Evolutionary conservation across 2,113 vertebrate genomes (phyloP).

Genomic region (Phaethon lepturus): DNA sequence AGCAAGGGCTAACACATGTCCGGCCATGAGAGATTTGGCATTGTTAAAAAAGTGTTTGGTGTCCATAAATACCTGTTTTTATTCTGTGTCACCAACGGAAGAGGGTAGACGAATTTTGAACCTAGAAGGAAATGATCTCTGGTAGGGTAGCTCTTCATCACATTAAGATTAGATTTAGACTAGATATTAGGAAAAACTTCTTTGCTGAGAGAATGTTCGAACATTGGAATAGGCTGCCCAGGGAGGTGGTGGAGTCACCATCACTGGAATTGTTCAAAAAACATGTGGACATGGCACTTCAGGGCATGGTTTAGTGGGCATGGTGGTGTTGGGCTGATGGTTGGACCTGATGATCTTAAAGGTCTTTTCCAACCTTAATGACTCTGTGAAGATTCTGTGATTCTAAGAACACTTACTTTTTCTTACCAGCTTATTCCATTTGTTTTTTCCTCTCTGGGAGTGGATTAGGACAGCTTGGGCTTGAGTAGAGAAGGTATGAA

Average conservation of each 20-base stretch:
- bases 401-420: background rate
- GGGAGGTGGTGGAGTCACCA: too few relatives aligned
- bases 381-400: background rate
- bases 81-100: background rate
- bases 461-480: background rate
- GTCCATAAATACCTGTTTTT: background rate
- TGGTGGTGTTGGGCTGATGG: too few relatives aligned
- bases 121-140: background rate
- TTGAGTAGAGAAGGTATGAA: background rate
- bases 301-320: too few relatives aligned
- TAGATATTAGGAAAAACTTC: too few relatives aligned
- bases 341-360: too few relatives aligned
- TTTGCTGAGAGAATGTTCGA: too few relatives aligned
- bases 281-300: too few relatives aligned
- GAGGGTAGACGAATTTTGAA: background rate
- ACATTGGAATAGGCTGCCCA: too few relatives aligned
- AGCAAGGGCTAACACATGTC: rapidly evolving
- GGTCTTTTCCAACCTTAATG: too few relatives aligned
- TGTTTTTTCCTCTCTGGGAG: background rate
- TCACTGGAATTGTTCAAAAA: too few relatives aligned
- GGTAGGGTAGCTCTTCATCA: background rate
- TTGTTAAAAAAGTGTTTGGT: background rate
- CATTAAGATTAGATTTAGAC: too few relatives aligned
- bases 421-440: background rate
- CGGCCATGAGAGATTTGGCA: background rate